A percentile compares a stretch with the other conserved stretches of the same genome.
phyloP scores from a whole-genome alignment of 1,140 invertebrate genomes.

The Coboldia fuscipes region DNA sequence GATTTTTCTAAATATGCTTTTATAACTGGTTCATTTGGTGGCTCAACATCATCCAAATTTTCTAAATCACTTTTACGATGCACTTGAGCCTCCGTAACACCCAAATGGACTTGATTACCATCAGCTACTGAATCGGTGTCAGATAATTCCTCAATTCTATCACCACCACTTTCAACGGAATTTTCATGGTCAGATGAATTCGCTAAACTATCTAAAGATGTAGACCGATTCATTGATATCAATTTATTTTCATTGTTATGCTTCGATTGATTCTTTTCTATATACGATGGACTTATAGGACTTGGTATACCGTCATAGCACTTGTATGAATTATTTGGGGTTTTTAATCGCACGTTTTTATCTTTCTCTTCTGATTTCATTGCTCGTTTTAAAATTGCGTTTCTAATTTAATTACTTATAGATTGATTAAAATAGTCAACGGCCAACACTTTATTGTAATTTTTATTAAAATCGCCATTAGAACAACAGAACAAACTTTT shows the following conservation, averaged over 20 bases:
- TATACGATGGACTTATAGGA: constrained; percentile 2
- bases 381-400: too few species aligned
- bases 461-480: too few species aligned
- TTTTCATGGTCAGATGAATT: constrained; percentile 30
- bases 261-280: background rate
- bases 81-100: constrained; percentile 18
- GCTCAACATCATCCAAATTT: constrained; percentile 13
- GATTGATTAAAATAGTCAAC: too few species aligned
- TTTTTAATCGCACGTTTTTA: too few species aligned
- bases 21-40: constrained; percentile 2
- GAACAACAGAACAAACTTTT: too few species aligned
- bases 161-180: constrained; percentile 25
- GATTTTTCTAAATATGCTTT: constrained; percentile 5
- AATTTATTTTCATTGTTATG: constrained; percentile 3
- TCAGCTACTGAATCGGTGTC: constrained; percentile 29
- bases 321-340: constrained; percentile 9
- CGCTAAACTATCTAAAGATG: constrained; percentile 37
- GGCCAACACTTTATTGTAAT: too few species aligned
- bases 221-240: constrained; percentile 22
- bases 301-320: constrained; percentile 7
- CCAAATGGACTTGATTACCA: constrained; percentile 3
- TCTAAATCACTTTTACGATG: constrained; percentile 18
- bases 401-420: too few species aligned
- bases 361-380: too few species aligned
- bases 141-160: constrained; percentile 22